Evolutionary conservation across 2,888 invertebrate species (phyloP), one percentile per base, ranked within the genome.

Genomic region (Andrena flavipes): DNA sequence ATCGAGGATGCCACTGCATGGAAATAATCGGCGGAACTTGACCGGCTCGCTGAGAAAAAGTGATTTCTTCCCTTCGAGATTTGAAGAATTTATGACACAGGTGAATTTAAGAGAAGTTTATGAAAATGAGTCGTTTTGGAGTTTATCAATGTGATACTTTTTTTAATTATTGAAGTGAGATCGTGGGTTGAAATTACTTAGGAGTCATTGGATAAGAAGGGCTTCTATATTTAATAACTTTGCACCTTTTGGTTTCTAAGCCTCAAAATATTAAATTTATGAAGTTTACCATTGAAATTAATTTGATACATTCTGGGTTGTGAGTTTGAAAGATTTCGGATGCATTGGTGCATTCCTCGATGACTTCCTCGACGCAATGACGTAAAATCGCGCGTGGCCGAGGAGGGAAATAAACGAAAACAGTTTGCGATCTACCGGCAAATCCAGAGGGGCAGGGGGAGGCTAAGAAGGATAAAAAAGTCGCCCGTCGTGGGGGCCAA

Each of bases 401-500:
- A 64, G 10, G 63, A 13, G 51, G 8, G 33, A 54, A 54, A 54
- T 65, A 54, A 64, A 54, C 64, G 64, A 35, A 72, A 23, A 23
- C 5, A n/a, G 26, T 56, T 48, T 26, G 71, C 64, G 71, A 78
- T 78, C 73, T 74, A 68, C 51, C 26, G 48, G 62, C 62, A 48
- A 63, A 75, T 69, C 26, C 29, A 10, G n/a, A 42, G 5, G 20
- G 35, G 29, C 0, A 49, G 8, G 49, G 5, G 59, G 33, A 20
- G 20, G 10, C 20, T 23, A 20, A 13, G 59, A n/a, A 49, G n/a
- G 29, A 51, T 68, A 29, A 59, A 54, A 69, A 51, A 42, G 59
- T 73, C 62, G 35, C 67, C 8, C 76, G 42, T 67, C 78, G 82
- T 42, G 75, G 75, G 75, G 69, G 75, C 73, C 83, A 82, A 78